Base-by-base conservation (phyloP, 1,140 invertebrate genomes). In the Trichogramma pretiosum region DNA sequence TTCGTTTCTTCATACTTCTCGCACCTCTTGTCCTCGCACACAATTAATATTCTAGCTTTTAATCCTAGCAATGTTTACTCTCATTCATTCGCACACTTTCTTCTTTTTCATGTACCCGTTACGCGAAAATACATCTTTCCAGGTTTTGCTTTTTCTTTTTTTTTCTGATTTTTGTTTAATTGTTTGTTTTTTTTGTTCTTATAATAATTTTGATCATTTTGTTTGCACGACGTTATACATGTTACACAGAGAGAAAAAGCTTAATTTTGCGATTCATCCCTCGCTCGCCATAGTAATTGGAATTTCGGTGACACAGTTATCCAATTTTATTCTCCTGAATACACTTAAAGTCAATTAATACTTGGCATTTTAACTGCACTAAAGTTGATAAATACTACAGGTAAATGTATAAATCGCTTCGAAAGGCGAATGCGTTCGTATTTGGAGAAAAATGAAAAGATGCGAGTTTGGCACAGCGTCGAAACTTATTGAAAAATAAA, bases 351-450 rank as follows among this genome's bases (percentile, higher is more conserved):
- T n/a, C n/a, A n/a, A n/a, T n/a, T n/a, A n/a, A n/a, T n/a, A n/a
- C n/a, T n/a, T n/a, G n/a, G n/a, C n/a, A n/a, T n/a, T n/a, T n/a
- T n/a, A n/a, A n/a, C n/a, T n/a, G n/a, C n/a, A n/a, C n/a, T n/a
- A 63, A 67, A 67, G 65, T 65, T 65, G 66, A 68, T 68, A 68
- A 68, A 66, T 68, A 67, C 59, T 66, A 65, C 58, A 56, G 54
- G 51, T 64, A 55, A 60, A 56, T 58, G 56, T 34, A 43, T 40
- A 39, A 30, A 38, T 47, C 42, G n/a, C n/a, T n/a, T n/a, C n/a
- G n/a, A n/a, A n/a, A 35, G 22, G 13, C 23, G 44, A 46, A 38
- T 49, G 47, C 50, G 44, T 53, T 52, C 38, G 24, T 37, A 30
- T 37, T n/a, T n/a, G n/a, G n/a, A n/a, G n/a, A n/a, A 39, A 40